Conservation (phyloP, 92 coral and sea anemone species). For the Heliopora coerulea region DNA sequence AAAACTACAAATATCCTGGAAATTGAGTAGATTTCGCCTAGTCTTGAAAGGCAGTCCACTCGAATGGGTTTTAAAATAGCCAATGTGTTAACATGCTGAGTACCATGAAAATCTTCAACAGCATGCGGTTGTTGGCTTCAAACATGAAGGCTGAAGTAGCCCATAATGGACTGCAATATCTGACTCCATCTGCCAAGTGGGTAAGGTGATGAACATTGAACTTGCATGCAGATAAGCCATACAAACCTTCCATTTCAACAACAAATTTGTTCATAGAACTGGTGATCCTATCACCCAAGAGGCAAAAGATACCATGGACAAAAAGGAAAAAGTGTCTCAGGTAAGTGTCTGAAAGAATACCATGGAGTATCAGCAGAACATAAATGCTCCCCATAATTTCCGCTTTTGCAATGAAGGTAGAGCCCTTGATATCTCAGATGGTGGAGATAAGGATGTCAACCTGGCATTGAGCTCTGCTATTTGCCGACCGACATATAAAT, state of each 20-base stretch:
- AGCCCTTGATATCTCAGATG: slow-evolving; percentile 44
- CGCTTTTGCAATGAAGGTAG: slow-evolving; percentile 24
- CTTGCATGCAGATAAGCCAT: slow-evolving; percentile 17
- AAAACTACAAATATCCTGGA: no score
- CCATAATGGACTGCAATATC: slow-evolving; percentile 24
- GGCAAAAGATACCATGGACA: slow-evolving; percentile 28
- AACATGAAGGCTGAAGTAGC: slow-evolving; percentile 26
- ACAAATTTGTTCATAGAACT: slow-evolving; percentile 20
- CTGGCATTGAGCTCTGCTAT: background rate
- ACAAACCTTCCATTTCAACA: slow-evolving; percentile 9
- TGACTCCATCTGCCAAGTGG: slow-evolving; percentile 21
- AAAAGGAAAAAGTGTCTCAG: slow-evolving; percentile 36
- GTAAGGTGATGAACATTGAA: slow-evolving; percentile 20
- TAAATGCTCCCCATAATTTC: slow-evolving; percentile 39
- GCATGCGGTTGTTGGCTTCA: slow-evolving; percentile 30
- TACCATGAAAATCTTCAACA: slow-evolving; percentile 30
- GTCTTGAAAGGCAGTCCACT: no score
- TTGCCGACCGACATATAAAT: slow-evolving; percentile 16
- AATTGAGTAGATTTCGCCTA: no score
- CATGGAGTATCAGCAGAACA: slow-evolving; percentile 34
- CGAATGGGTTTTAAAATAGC: no score
- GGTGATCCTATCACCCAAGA: slow-evolving; percentile 20
- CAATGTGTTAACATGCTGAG: slow-evolving; percentile 20
- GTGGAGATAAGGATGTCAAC: slow-evolving; percentile 29
- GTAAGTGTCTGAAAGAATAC: slow-evolving; percentile 27